phyloP scores from a whole-genome alignment of 2,797 vertebrate species.

The Esox lucius region DNA sequence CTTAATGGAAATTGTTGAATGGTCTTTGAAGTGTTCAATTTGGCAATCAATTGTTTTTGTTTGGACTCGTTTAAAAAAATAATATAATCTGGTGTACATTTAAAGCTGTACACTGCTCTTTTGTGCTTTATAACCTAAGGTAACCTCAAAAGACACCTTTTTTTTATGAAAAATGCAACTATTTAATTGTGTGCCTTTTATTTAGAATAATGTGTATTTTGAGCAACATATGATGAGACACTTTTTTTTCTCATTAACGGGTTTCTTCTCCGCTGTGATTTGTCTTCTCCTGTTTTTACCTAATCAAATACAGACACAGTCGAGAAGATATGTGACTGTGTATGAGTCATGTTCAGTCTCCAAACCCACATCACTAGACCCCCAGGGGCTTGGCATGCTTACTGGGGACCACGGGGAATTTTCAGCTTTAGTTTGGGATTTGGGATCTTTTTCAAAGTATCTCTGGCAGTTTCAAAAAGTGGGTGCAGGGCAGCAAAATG shows the following conservation, averaged over 20 bases:
- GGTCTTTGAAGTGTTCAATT: no score
- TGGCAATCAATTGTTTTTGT: no score
- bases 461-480: not conserved
- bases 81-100: not conserved
- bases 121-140: slow-evolving; percentile 36
- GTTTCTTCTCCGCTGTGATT: not conserved
- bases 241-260: not conserved
- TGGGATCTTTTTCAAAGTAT: not conserved
- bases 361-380: not conserved
- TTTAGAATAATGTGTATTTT: not conserved
- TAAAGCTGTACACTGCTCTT: slow-evolving; percentile 8
- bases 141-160: slow-evolving; percentile 61
- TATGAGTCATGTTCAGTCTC: not conserved
- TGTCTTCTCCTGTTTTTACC: not conserved
- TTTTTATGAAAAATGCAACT: slow-evolving; percentile 60
- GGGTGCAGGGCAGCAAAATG: not conserved
- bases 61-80: no score
- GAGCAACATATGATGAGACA: slow-evolving; percentile 10
- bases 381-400: not conserved
- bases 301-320: not conserved
- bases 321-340: not conserved
- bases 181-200: slow-evolving; percentile 54
- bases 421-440: not conserved
- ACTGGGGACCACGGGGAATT: not conserved
- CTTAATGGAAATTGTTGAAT: no score